A percentile compares a stretch with the other conserved stretches of the same genome.
phyloP scores from a whole-genome alignment of 1,140 invertebrate species.

The Zophobas morio region DNA sequence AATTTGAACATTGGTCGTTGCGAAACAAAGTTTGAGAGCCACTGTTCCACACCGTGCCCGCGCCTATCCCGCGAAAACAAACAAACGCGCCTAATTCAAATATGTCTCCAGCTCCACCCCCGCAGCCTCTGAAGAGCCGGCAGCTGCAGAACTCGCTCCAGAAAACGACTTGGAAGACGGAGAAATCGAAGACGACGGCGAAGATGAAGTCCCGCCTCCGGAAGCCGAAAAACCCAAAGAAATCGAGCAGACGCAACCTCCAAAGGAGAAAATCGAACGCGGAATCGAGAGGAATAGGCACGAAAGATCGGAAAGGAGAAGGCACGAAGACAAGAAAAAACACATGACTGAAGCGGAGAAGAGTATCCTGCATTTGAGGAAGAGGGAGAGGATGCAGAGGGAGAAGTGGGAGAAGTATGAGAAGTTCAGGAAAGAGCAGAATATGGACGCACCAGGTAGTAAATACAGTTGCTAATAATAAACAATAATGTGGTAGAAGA shows the following conservation, averaged over 20 bases:
- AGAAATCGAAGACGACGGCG: conserved; percentile 75
- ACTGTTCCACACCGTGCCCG: too few relatives aligned
- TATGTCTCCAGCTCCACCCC: conserved; percentile 10
- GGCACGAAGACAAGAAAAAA: conserved; percentile 57
- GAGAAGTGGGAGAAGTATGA: conserved; percentile 63
- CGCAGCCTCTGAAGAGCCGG: conserved; percentile 48
- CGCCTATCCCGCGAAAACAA: background rate
- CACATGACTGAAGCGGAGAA: conserved; percentile 66
- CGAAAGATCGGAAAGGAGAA: conserved; percentile 54
- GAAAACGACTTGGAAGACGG: conserved; percentile 75
- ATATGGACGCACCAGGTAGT: conserved; percentile 42
- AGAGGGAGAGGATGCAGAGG: conserved; percentile 63
- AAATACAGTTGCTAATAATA: too few relatives aligned
- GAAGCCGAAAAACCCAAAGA: conserved; percentile 51
- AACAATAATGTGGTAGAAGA: too few relatives aligned
- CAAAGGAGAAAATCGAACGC: conserved; percentile 38
- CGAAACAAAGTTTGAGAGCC: too few relatives aligned
- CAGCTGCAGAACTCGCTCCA: conserved; percentile 27
- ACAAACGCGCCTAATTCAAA: conserved; percentile 22
- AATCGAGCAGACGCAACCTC: conserved; percentile 6
- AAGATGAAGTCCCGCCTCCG: conserved; percentile 67
- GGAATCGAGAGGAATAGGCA: conserved; percentile 41
- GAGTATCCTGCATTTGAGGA: conserved; percentile 65
- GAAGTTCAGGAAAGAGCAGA: conserved; percentile 60
- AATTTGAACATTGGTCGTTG: too few relatives aligned